Conservation (phyloP, 2,888 invertebrate species). For the Scaptomyza parva region DNA sequence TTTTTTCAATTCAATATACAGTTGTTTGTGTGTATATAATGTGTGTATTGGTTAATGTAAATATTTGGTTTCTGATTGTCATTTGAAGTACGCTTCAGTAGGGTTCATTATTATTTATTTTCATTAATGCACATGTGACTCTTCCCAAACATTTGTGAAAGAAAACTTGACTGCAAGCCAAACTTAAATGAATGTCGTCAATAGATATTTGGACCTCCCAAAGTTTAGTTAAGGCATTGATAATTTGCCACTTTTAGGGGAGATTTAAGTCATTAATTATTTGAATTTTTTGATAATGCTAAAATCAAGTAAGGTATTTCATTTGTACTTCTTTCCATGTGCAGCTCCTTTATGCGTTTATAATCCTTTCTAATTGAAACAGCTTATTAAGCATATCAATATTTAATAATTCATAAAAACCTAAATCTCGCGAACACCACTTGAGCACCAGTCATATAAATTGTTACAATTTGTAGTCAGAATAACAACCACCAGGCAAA, state of each 20-base stretch:
- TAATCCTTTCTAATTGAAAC: conserved; percentile 35
- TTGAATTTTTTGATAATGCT: too few species aligned
- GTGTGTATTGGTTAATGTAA: conserved; percentile 64
- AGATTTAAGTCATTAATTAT: too few species aligned
- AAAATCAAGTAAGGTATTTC: too few species aligned
- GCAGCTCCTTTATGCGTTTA: background rate
- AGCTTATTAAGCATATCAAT: conserved; percentile 54
- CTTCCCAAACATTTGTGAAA: conserved; percentile 4
- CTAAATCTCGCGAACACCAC: conserved; percentile 46
- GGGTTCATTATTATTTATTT: conserved; percentile 57
- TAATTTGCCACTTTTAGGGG: too few species aligned
- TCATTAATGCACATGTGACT: conserved; percentile 30
- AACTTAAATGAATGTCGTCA: background rate
- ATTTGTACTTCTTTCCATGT: too few species aligned
- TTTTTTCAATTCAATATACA: conserved; percentile 1
- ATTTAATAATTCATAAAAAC: conserved; percentile 46
- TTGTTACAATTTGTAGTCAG: conserved; percentile 57
- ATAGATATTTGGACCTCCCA: too few species aligned
- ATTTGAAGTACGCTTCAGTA: conserved; percentile 67
- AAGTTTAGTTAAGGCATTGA: too few species aligned
- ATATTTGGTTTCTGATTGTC: conserved; percentile 75
- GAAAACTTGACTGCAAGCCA: background rate
- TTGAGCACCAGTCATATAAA: conserved; percentile 49
- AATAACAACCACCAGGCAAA: conserved; percentile 56
- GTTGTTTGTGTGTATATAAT: conserved; percentile 30